A percentile compares a stretch with the other conserved stretches of the same genome.
Evolutionary conservation across 2,113 vertebrate species (phyloP).

Genomic region (Hemicordylus capensis): DNA sequence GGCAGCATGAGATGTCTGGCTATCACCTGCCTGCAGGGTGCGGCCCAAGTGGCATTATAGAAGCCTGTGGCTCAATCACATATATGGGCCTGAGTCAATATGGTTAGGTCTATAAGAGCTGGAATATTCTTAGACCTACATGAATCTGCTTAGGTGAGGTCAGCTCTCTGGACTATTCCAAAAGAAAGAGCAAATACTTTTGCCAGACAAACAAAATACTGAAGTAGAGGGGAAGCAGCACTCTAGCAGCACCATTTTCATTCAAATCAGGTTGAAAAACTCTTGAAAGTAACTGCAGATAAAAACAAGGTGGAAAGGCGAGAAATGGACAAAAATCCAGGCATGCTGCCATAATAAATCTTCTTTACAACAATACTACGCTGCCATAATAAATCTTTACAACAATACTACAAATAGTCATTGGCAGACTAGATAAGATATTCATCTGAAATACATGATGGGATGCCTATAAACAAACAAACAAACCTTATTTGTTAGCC

Average conservation of each 20-base stretch:
- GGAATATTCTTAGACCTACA: neutral
- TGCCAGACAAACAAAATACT: neutral
- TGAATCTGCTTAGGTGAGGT: constrained; percentile 22
- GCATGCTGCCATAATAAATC: constrained; percentile 4
- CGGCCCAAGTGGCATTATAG: neutral
- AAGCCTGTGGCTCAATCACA: neutral
- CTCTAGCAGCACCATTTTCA: constrained; percentile 19
- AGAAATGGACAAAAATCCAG: neutral
- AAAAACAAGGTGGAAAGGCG: constrained; percentile 24
- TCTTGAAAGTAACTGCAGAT: constrained; percentile 16
- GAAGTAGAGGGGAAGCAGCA: no score
- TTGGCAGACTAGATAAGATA: constrained; percentile 28
- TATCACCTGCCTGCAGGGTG: constrained; percentile 34
- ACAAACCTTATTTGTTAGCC: no score
- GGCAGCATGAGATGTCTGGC: constrained; percentile 22
- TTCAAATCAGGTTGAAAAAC: constrained; percentile 3
- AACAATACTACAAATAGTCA: constrained; percentile 29
- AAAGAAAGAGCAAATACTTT: constrained; percentile 24
- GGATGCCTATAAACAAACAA: no score
- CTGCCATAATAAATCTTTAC: neutral
- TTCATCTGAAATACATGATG: neutral
- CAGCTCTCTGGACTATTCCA: neutral
- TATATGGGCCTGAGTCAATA: neutral
- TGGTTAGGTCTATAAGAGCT: neutral
- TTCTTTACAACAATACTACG: no score